Evolutionary conservation across 2,888 invertebrate species (phyloP).

Genomic region (Tyria jacobaeae): DNA sequence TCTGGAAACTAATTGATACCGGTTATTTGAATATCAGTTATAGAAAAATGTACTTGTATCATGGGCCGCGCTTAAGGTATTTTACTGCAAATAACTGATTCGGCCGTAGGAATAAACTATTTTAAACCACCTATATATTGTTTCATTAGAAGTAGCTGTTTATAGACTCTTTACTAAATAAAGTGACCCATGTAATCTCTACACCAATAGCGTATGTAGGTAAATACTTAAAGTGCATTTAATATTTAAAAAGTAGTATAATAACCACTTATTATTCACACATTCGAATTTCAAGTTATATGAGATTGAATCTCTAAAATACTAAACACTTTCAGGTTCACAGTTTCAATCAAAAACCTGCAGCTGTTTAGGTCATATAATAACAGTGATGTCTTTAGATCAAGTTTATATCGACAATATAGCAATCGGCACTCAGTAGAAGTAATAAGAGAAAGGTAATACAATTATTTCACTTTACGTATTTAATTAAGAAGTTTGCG

Average conservation of each 20-base stretch:
- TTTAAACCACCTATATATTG: constrained; percentile 1
- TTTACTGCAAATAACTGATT: neutral
- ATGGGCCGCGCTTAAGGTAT: constrained; percentile 6
- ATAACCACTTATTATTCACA: too few relatives aligned
- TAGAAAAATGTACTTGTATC: constrained; percentile 1
- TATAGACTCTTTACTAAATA: too few relatives aligned
- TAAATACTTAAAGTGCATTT: too few relatives aligned
- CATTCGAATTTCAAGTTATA: too few relatives aligned
- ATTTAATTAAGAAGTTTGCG: too few relatives aligned
- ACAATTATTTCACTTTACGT: neutral
- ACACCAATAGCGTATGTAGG: too few relatives aligned
- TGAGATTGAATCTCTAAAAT: too few relatives aligned
- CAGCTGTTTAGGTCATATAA: neutral
- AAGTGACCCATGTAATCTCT: too few relatives aligned
- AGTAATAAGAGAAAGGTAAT: neutral
- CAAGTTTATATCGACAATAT: neutral
- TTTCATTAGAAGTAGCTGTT: too few relatives aligned
- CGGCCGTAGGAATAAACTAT: neutral
- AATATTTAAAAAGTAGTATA: too few relatives aligned
- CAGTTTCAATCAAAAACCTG: too few relatives aligned
- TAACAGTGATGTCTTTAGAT: neutral
- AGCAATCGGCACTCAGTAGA: neutral
- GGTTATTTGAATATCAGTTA: constrained; percentile 7
- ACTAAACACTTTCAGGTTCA: too few relatives aligned
- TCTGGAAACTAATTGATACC: constrained; percentile 7